Percentiles rank a stretch among this genome's conserved stretches.
These are phyloP conservation scores for Mesocricetus auratus DNA, from an alignment of 2,113 vertebrate species.

Conservation along the genomic window DNA sequence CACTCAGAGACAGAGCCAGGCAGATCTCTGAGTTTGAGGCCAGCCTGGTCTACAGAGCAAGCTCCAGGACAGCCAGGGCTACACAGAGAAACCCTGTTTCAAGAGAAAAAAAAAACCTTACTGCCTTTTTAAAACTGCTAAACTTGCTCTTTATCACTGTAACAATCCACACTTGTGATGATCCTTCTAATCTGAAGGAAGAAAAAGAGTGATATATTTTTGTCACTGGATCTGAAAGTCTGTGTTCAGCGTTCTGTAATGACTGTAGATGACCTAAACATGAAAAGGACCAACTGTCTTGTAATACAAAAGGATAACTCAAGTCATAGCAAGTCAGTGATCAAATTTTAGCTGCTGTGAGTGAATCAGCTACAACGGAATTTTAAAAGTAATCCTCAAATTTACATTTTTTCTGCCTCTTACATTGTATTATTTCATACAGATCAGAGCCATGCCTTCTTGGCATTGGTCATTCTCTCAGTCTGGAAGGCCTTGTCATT, in stretches of 20 bases:
- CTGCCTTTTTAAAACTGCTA: constrained; percentile 15
- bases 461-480: background rate
- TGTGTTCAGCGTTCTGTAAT: background rate
- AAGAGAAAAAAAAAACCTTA: background rate
- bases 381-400: constrained; percentile 49
- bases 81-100: no score
- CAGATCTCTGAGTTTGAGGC: no score
- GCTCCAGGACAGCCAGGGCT: no score
- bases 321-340: background rate
- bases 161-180: constrained; percentile 24
- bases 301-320: constrained; percentile 36
- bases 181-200: constrained; percentile 36
- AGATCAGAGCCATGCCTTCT: constrained; percentile 1
- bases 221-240: background rate
- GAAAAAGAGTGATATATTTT: constrained; percentile 12
- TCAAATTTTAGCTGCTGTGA: constrained; percentile 50
- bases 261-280: constrained; percentile 28
- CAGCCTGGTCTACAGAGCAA: no score
- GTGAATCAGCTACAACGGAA: constrained; percentile 30
- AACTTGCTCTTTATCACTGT: background rate
- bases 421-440: background rate
- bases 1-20: no score
- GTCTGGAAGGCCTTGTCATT: background rate
- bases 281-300: background rate
- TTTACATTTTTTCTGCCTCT: constrained; percentile 26